phyloP scores from a whole-genome alignment of 2,888 invertebrate species.

The Latrodectus elegans region DNA sequence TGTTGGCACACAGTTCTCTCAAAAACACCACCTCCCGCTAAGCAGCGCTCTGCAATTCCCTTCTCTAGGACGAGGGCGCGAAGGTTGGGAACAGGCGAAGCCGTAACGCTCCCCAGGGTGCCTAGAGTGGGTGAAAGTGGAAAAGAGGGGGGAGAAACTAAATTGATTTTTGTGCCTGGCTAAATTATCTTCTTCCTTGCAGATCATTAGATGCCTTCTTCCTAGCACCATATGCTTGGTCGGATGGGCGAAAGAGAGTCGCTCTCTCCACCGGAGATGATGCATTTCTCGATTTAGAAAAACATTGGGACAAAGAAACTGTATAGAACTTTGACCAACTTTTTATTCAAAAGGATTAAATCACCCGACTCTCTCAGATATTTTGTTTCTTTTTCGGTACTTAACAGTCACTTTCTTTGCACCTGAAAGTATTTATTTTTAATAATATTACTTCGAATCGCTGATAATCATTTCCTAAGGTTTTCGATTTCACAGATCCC shows the following conservation, averaged over 20 bases:
- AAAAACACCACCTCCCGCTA: slow-evolving; percentile 43
- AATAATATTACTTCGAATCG: no score
- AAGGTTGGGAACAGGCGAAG: neutral
- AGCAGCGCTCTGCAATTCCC: slow-evolving; percentile 16
- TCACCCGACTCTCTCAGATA: no score
- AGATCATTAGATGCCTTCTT: slow-evolving; percentile 60
- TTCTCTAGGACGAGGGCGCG: slow-evolving; percentile 1
- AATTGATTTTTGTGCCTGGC: slow-evolving; percentile 64
- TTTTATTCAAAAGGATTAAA: no score
- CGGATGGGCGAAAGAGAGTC: slow-evolving; percentile 11
- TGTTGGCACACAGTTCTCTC: slow-evolving; percentile 19
- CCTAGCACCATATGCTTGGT: slow-evolving; percentile 43
- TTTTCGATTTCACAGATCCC: no score
- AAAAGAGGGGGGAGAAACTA: slow-evolving; percentile 34
- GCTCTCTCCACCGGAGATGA: neutral
- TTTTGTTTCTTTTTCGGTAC: no score
- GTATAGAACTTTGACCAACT: no score
- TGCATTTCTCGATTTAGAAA: neutral
- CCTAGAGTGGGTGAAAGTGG: slow-evolving; percentile 46
- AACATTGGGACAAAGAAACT: neutral
- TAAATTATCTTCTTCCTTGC: slow-evolving; percentile 57
- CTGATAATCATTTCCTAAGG: no score
- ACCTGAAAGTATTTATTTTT: no score
- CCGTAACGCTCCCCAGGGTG: slow-evolving; percentile 30
- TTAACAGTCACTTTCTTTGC: no score